These are phyloP conservation scores for Chymomyza amoena DNA, from an alignment of 2,888 invertebrate genomes.

Conservation along the genomic window DNA sequence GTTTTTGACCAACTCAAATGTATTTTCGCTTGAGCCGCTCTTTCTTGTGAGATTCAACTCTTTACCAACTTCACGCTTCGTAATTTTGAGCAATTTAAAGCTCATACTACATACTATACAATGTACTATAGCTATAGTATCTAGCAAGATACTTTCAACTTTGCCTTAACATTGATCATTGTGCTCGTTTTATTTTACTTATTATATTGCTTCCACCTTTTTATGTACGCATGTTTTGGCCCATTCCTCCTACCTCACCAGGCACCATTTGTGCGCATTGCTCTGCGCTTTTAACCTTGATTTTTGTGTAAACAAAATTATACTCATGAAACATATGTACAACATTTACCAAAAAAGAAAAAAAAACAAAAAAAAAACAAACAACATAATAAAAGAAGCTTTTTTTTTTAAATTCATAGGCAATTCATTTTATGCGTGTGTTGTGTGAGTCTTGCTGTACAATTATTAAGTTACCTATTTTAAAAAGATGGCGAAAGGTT, in stretches of 20 bases:
- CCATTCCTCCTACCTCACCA: not conserved
- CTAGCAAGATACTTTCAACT: conserved; percentile 9
- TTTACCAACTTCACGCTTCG: not conserved
- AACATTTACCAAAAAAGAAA: conserved; percentile 21
- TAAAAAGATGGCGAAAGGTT: not conserved
- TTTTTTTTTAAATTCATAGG: conserved; percentile 36
- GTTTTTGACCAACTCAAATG: not conserved
- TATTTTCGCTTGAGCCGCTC: not conserved
- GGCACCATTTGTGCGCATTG: conserved; percentile 20
- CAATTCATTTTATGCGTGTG: conserved; percentile 39
- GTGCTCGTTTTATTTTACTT: conserved; percentile 33
- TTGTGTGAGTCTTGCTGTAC: conserved; percentile 51
- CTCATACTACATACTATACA: conserved; percentile 15
- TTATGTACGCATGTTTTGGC: conserved; percentile 51
- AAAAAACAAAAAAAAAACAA: conserved; percentile 17
- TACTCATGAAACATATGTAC: conserved; percentile 20
- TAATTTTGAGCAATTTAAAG: conserved; percentile 34
- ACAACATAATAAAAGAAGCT: conserved; percentile 50
- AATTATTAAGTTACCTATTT: conserved; percentile 69
- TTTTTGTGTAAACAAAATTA: conserved; percentile 67
- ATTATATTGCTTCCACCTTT: conserved; percentile 66
- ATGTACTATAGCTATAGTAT: too few relatives aligned
- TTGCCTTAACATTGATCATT: conserved; percentile 37
- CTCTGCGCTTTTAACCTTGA: conserved; percentile 71
- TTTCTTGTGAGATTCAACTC: not conserved